A percentile compares a stretch with the other conserved stretches of the same genome.
Evolutionary conservation across 2,113 vertebrate genomes (phyloP).

Genomic region (Melanocharis versteri): DNA sequence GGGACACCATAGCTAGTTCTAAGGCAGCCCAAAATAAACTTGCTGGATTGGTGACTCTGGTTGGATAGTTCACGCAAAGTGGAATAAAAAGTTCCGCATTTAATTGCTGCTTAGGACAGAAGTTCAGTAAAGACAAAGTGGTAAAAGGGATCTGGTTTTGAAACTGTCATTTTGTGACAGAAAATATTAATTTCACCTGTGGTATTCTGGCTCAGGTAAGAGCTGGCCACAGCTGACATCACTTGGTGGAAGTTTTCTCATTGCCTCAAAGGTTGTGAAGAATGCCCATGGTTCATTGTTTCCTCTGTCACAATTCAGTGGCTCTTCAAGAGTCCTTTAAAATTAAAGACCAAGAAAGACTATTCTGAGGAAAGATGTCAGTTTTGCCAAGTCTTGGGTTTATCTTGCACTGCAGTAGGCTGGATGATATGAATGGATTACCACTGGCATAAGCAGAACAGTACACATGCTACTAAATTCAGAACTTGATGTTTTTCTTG

Average conservation of each 20-base stretch:
- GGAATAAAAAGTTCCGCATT: neutral
- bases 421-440: neutral
- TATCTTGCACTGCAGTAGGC: neutral
- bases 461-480: neutral
- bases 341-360: neutral
- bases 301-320: neutral
- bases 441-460: neutral
- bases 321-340: neutral
- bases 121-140: neutral
- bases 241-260: neutral
- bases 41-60: neutral
- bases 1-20: neutral
- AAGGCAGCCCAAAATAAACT: neutral
- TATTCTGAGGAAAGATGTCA: neutral
- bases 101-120: neutral
- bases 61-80: neutral
- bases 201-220: neutral
- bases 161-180: neutral
- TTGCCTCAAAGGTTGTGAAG: neutral
- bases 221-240: neutral
- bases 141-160: neutral
- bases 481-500: neutral
- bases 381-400: neutral
- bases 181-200: neutral
- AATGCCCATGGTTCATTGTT: neutral